Evolutionary conservation across 2,113 vertebrate genomes (phyloP).

Genomic region (Phrynosoma blainvillii): DNA sequence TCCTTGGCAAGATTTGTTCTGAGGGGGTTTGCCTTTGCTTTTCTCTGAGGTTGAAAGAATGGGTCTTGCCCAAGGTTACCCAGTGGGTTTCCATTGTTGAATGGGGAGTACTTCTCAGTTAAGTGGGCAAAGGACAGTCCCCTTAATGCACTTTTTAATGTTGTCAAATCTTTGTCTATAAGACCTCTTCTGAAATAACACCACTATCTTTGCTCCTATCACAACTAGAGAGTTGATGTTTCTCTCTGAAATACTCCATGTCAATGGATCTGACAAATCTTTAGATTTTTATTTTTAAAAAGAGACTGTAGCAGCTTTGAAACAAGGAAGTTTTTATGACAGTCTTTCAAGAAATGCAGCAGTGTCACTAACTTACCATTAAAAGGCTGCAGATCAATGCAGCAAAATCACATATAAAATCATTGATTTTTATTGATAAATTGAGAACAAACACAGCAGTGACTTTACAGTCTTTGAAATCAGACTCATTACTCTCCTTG

Average conservation of each 20-base stretch:
- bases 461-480: slow-evolving; percentile 61
- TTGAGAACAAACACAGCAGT: slow-evolving; percentile 36
- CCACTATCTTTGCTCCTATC: slow-evolving; percentile 17
- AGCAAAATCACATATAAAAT: slow-evolving; percentile 30
- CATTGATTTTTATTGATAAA: slow-evolving; percentile 48
- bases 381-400: slow-evolving; percentile 17
- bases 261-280: slow-evolving; percentile 3
- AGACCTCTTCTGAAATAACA: slow-evolving; percentile 25
- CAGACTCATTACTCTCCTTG: slow-evolving; percentile 62
- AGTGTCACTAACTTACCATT: slow-evolving; percentile 1
- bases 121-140: no score
- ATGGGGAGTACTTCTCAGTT: no score
- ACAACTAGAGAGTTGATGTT: neutral
- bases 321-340: neutral
- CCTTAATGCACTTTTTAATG: slow-evolving; percentile 14
- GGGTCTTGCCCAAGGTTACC: no score
- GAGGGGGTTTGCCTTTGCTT: no score
- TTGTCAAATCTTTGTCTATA: neutral
- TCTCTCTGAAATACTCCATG: slow-evolving; percentile 16
- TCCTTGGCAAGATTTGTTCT: slow-evolving; percentile 28
- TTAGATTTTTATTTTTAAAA: slow-evolving; percentile 8
- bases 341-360: slow-evolving; percentile 33
- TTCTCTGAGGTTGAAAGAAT: no score
- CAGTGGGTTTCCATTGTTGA: no score
- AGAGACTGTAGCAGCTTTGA: neutral